phyloP scores from a whole-genome alignment of 1,140 invertebrate genomes.

The Anthonomus grandis region DNA sequence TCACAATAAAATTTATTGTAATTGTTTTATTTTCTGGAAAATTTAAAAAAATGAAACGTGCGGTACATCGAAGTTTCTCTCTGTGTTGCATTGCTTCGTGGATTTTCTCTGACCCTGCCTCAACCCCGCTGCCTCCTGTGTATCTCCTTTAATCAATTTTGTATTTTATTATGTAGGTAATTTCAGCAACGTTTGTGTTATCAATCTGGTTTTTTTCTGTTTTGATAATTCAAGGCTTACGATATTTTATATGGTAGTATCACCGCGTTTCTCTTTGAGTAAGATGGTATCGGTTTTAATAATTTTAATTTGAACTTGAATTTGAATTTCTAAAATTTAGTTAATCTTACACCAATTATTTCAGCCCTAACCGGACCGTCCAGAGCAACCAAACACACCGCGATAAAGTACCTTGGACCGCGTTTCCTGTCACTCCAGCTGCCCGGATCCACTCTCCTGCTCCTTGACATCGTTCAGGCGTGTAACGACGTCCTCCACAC shows the following conservation, averaged over 20 bases:
- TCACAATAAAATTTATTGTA: no score
- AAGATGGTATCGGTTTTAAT: neutral
- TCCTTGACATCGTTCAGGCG: constrained; percentile 88
- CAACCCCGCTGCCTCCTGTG: no score
- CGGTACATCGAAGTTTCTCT: no score
- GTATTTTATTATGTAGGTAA: no score
- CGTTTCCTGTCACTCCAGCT: constrained; percentile 83
- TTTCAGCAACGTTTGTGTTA: no score
- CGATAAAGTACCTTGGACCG: constrained; percentile 64
- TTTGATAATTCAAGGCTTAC: no score
- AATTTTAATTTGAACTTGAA: neutral
- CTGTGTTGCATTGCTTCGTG: no score
- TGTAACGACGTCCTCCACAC: constrained; percentile 82
- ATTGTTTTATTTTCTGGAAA: no score
- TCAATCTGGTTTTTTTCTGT: no score
- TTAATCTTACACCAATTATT: neutral
- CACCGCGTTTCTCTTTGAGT: neutral
- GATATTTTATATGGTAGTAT: neutral
- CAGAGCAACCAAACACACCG: constrained; percentile 57
- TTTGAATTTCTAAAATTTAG: neutral
- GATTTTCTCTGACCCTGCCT: no score
- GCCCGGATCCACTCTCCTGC: constrained; percentile 81
- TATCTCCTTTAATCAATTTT: no score
- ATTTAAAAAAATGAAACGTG: no score
- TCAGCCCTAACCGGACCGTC: constrained; percentile 59